Evolutionary conservation across 2,113 vertebrate species (phyloP).

Genomic region (Anguilla rostrata): DNA sequence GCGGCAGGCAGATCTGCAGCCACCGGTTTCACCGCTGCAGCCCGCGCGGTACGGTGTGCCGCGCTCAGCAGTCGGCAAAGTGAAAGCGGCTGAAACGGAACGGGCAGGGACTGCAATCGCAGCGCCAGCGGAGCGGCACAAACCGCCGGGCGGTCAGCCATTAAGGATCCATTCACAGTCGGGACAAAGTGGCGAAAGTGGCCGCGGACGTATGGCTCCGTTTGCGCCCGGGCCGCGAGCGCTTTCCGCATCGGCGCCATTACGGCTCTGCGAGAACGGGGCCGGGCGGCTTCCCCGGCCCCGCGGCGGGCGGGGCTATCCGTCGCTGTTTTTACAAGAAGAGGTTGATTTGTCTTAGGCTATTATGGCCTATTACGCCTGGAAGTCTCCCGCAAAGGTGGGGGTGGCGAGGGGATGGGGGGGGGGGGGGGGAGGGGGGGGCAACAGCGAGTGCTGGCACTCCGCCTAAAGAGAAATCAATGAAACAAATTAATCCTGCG

Average conservation of each 20-base stretch:
- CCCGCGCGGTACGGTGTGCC: no score
- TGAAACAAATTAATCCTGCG: slow-evolving; percentile 99
- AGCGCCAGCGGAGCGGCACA: not conserved
- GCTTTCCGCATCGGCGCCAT: slow-evolving; percentile 53
- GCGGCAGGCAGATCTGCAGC: not conserved
- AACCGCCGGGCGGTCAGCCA: slow-evolving; percentile 56
- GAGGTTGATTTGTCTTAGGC: slow-evolving; percentile 96
- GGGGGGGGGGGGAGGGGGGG: slow-evolving; percentile 46
- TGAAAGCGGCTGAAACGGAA: not conserved
- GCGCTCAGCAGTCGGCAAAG: not conserved
- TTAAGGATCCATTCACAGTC: slow-evolving; percentile 69
- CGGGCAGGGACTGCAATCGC: not conserved
- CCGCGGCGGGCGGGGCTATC: slow-evolving; percentile 67
- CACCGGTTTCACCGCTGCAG: not conserved
- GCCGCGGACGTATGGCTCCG: slow-evolving; percentile 69
- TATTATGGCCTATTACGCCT: slow-evolving; percentile 98
- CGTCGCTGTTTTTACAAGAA: slow-evolving; percentile 91
- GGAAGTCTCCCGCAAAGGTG: slow-evolving; percentile 85
- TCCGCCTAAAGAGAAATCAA: slow-evolving; percentile 99
- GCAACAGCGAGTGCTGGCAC: slow-evolving; percentile 95
- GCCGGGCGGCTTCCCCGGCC: slow-evolving; percentile 50
- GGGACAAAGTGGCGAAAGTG: slow-evolving; percentile 66
- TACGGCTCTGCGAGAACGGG: slow-evolving; percentile 40
- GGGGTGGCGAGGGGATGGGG: slow-evolving; percentile 65
- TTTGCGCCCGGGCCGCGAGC: slow-evolving; percentile 56